These are phyloP conservation scores for Chaetophractus vellerosus DNA, from an alignment of 2,797 vertebrate species.

Conservation along the genomic window DNA sequence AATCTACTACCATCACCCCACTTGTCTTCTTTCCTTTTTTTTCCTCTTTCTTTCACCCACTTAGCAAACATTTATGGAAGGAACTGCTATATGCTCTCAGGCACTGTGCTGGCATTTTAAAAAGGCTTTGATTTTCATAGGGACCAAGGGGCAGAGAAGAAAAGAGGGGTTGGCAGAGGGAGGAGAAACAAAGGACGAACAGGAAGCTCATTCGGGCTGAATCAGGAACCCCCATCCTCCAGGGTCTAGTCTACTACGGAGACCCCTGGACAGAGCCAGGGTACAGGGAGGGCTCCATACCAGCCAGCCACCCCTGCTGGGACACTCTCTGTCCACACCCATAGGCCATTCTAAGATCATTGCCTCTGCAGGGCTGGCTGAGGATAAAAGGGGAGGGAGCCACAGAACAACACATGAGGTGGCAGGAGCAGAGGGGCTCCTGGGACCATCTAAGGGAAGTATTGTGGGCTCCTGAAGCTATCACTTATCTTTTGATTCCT, in stretches of 20 bases:
- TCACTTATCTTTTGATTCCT: neutral
- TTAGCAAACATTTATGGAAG: conserved; percentile 13
- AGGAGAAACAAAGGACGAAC: neutral
- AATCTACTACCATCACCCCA: neutral
- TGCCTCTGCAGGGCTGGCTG: neutral
- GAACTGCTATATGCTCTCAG: neutral
- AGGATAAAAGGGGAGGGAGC: neutral
- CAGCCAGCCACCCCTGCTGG: neutral
- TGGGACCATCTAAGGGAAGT: neutral
- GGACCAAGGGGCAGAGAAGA: neutral
- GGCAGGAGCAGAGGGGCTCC: neutral
- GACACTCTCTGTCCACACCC: neutral
- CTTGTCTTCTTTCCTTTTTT: too few relatives aligned
- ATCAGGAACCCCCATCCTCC: neutral
- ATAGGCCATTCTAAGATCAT: too few relatives aligned
- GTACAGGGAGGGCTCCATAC: too few relatives aligned
- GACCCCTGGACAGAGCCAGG: too few relatives aligned
- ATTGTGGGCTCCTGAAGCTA: neutral
- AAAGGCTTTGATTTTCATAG: neutral
- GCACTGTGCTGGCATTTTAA: neutral
- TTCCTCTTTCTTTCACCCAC: too few relatives aligned
- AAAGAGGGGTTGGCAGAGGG: neutral
- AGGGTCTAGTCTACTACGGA: too few relatives aligned
- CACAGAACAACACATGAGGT: too few relatives aligned
- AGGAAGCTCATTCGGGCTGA: too few relatives aligned